Conservation (phyloP, 2,888 invertebrate species). For the Lochmaea capreae region DNA sequence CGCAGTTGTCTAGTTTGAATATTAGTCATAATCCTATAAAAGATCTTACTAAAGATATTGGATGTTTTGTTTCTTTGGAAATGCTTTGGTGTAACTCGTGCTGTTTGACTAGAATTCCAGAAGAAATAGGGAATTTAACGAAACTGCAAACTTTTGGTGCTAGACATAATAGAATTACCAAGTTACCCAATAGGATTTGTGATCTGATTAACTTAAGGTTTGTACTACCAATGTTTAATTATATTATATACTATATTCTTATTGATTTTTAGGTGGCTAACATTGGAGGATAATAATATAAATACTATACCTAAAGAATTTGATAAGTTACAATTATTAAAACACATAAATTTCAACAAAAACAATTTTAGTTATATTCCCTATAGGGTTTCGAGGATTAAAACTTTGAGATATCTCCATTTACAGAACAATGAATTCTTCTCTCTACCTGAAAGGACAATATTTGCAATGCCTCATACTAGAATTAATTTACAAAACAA, state of each 20-base stretch:
- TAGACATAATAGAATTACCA: constrained; percentile 71
- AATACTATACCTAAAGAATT: constrained; percentile 68
- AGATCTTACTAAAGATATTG: constrained; percentile 71
- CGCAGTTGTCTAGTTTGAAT: constrained; percentile 72
- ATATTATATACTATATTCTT: neutral
- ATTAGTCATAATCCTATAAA: constrained; percentile 75
- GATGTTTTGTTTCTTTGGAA: constrained; percentile 71
- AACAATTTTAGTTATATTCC: constrained; percentile 71
- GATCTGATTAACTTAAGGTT: constrained; percentile 70
- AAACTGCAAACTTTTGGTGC: constrained; percentile 76
- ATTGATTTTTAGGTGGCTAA: constrained; percentile 71
- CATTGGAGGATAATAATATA: constrained; percentile 73
- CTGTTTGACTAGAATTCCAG: constrained; percentile 70
- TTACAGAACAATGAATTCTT: constrained; percentile 59
- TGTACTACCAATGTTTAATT: constrained; percentile 13
- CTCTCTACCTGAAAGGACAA: constrained; percentile 52
- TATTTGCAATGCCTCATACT: constrained; percentile 55
- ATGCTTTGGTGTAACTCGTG: constrained; percentile 77
- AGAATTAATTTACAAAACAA: constrained; percentile 61
- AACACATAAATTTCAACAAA: constrained; percentile 73
- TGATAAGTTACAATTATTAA: constrained; percentile 68
- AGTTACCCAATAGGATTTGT: constrained; percentile 71
- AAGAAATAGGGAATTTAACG: constrained; percentile 72
- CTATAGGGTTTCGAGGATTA: constrained; percentile 54
- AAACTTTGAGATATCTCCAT: constrained; percentile 57